Base-by-base conservation (phyloP, 2,888 invertebrate genomes). In the Siphonodentalium dalli region DNA sequence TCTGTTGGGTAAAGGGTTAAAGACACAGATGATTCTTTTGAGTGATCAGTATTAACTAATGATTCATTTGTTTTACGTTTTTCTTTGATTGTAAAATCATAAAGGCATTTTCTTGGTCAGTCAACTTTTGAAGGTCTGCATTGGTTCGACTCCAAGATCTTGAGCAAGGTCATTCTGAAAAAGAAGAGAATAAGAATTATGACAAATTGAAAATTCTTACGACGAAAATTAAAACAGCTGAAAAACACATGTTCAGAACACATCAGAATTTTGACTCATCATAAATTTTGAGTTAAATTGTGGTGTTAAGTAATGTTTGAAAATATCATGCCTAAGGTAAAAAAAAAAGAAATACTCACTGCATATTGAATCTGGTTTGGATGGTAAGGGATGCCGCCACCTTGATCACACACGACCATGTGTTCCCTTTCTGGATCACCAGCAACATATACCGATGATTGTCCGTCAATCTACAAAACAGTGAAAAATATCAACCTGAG, bases 391-490 rank as follows among this genome's bases (percentile, higher is more conserved):
- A 94, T 87, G 0, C 91, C 91, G 13, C 93, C 93, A n/a, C 84
- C 83, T 9, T 74, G 69, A 43, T 91, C 87, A 0, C 90, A 89
- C 46, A 85, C 84, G 26, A 84, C 80, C 82, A 89, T 90, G 48
- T 88, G 87, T 0, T 78, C 74, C 47, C 86, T 85, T 77, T 94
- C 94, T 37, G 90, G 91, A 79, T 95, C 95, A 0, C 94, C 95
- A 31, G 93, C 88, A 0, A 92, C 87, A 44, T 92, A 70, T 0
- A 95, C 90, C 6, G 89, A 88, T 34, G 87, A 83, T 42, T 76
- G 71, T 21, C 71, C 70, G 37, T 75, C 74, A 18, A 67, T 68
- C 78, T 77, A 37, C 13, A 66, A 39, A 18, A 11, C 24, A 28
- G 28, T 27, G 18, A 37, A 18, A 44, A 5, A 4, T 2, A 7